Evolutionary conservation across 2,797 vertebrate genomes (phyloP).

Genomic region (Simalia tracyae): DNA sequence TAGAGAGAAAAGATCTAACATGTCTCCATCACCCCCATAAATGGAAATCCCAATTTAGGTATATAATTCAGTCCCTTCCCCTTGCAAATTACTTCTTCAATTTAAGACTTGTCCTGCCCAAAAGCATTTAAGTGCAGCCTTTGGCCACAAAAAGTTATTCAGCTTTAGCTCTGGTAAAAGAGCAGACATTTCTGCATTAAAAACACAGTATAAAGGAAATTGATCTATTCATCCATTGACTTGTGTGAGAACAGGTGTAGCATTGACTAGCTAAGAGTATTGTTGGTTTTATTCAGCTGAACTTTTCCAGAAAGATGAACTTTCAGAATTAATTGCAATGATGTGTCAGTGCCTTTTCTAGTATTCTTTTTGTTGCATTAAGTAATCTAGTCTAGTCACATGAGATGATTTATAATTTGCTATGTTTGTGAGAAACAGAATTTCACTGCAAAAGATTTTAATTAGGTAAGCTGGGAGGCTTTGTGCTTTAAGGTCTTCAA

Average conservation of each 20-base stretch:
- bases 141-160: background rate
- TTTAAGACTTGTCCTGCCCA: background rate
- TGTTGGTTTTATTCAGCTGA: slow-evolving; percentile 4
- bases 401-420: slow-evolving; percentile 47
- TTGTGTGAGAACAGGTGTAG: slow-evolving; percentile 18
- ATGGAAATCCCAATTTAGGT: background rate
- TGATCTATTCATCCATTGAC: background rate
- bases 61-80: background rate
- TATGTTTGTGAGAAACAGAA: background rate
- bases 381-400: slow-evolving; percentile 42
- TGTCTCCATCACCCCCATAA: background rate
- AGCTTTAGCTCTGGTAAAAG: slow-evolving; percentile 17
- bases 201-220: slow-evolving; percentile 18
- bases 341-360: slow-evolving; percentile 25
- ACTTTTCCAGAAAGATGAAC: slow-evolving; percentile 7
- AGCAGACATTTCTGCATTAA: background rate
- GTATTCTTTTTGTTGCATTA: slow-evolving; percentile 49
- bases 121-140: background rate
- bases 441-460: slow-evolving; percentile 11
- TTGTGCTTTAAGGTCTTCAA: rapidly evolving
- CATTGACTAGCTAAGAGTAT: slow-evolving; percentile 4
- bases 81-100: background rate
- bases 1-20: background rate
- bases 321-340: slow-evolving; percentile 27
- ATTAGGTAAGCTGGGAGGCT: slow-evolving; percentile 9